Conservation (phyloP, 1,140 invertebrate genomes). For the Latrodectus geometricus region DNA sequence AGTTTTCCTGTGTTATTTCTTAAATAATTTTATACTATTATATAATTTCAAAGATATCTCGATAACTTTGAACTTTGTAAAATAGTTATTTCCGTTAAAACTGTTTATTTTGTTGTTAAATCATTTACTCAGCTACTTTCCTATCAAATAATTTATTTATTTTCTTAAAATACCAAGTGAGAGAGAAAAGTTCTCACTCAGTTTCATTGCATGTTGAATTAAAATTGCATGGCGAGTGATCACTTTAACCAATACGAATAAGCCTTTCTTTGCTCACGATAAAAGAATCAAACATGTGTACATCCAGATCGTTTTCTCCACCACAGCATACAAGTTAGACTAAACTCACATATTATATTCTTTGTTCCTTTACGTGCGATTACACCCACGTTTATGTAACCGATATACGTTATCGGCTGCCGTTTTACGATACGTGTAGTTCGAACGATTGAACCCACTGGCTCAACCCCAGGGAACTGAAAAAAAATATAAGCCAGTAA, state of each 20-base stretch:
- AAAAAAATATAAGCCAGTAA: too few species aligned
- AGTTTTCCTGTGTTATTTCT: not conserved
- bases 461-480: too few species aligned
- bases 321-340: not conserved
- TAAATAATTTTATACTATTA: not conserved
- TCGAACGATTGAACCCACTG: constrained; percentile 5
- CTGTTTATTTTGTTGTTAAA: too few species aligned
- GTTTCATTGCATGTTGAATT: too few species aligned
- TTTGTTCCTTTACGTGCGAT: constrained; percentile 3
- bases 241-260: not conserved
- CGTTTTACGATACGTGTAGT: constrained; percentile 4
- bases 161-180: too few species aligned
- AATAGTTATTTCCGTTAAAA: too few species aligned
- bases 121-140: too few species aligned
- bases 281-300: not conserved
- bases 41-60: too few species aligned
- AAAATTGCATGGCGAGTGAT: not conserved
- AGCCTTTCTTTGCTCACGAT: not conserved
- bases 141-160: too few species aligned
- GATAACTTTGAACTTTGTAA: too few species aligned
- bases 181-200: too few species aligned
- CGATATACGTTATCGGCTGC: constrained; percentile 4
- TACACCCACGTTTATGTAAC: not conserved
- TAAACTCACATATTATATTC: not conserved
- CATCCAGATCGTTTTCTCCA: too few species aligned